Percentiles rank a stretch among this genome's conserved stretches.
Evolutionary conservation across 1,140 invertebrate genomes (phyloP).

Genomic region (Caenorhabditis remanei): DNA sequence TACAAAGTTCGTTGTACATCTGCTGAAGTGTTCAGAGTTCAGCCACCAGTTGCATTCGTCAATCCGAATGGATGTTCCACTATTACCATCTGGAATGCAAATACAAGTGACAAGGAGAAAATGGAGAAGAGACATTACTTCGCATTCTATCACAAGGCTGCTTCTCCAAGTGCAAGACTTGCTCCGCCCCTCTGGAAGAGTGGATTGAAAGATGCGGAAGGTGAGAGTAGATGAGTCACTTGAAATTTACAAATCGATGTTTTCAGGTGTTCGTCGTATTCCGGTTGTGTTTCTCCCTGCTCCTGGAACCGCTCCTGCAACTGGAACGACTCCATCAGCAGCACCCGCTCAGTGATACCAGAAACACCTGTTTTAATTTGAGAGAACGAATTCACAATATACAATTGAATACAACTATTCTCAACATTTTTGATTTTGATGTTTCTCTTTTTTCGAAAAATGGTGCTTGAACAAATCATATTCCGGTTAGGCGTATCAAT

Average conservation of each 20-base stretch:
- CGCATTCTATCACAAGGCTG: slow-evolving; percentile 28
- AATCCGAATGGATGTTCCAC: slow-evolving; percentile 5
- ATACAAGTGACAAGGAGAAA: neutral
- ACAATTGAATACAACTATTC: too few species aligned
- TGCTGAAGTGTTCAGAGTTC: slow-evolving; percentile 58
- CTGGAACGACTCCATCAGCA: too few species aligned
- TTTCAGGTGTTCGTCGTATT: slow-evolving; percentile 34
- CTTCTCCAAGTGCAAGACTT: neutral
- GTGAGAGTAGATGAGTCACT: neutral
- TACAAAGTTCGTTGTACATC: slow-evolving; percentile 58
- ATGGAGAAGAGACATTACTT: slow-evolving; percentile 15
- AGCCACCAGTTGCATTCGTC: slow-evolving; percentile 60
- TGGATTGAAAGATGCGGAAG: slow-evolving; percentile 27
- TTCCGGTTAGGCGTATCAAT: too few species aligned
- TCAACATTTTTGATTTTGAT: too few species aligned
- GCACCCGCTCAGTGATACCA: too few species aligned
- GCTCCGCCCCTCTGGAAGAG: slow-evolving; percentile 40
- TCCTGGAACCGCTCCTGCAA: neutral
- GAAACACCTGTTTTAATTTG: too few species aligned
- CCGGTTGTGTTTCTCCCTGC: neutral
- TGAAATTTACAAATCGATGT: neutral
- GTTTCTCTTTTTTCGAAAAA: too few species aligned
- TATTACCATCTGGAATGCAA: slow-evolving; percentile 4
- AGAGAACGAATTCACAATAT: too few species aligned
- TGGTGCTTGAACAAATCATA: too few species aligned